Base-by-base conservation (phyloP, 2,888 invertebrate species). In the Eupithecia inturbata region DNA sequence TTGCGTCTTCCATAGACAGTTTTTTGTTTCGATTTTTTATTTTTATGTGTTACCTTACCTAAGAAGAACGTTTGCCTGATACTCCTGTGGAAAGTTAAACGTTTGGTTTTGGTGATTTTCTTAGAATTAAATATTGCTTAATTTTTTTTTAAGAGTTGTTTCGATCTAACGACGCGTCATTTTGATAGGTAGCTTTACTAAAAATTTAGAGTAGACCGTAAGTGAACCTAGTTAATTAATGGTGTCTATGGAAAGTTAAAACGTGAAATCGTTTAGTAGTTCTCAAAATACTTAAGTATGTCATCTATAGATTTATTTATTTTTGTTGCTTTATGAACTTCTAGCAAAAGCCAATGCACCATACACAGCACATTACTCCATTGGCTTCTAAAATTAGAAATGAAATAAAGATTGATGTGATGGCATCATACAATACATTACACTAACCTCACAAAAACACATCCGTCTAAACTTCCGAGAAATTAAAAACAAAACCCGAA, bases 391-490 rank as follows among this genome's bases (percentile, higher is more conserved):
- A 66, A 41, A 66, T 26, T 39, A 39, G 39, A 36, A 41, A 66
- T 66, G 36, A 64, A 64, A 64, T 64, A 33, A 39, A 41, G 66
- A 39, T 66, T 39, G 66, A 66, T 66, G 66, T 3, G 39, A 41
- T 41, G 39, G 64, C 64, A 36, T 67, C 67, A 67, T 67, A 45
- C 67, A 67, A 45, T 45, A 66, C 41, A 66, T 66, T 66, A 66
- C 45, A 28, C 19, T 53, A 57, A 69, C 72, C 70, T 9, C 67
- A 68, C 63, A 68, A 72, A 75, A 68, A 70, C 33, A 70, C 66
- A 68, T 76, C 75, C 72, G 72, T 70, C 68, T 69, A 62, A 73
- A 76, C 73, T 73, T 73, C 73, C 73, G 62, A 76, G 73, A 76
- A 71, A 71, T 69, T 66, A 69, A 72, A 72, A 72, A 68, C 66